phyloP scores from a whole-genome alignment of 2,888 invertebrate genomes.

The Phortica magna region DNA sequence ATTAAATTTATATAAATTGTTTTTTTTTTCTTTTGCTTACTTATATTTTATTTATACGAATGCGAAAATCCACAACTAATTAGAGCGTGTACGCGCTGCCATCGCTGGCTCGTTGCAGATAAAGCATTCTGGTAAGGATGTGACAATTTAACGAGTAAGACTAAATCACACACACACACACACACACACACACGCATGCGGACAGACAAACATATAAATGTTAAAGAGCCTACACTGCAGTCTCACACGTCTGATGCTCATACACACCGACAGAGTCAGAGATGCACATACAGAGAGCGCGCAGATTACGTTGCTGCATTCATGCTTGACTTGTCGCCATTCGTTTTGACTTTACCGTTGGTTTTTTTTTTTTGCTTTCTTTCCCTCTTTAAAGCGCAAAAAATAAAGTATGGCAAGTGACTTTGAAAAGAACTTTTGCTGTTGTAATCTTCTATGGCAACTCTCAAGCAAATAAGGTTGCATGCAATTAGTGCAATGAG shows the following conservation, averaged over 20 bases:
- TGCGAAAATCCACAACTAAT: slow-evolving; percentile 60
- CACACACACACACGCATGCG: not conserved
- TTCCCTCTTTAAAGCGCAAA: not conserved
- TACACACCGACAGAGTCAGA: not conserved
- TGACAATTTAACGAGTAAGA: slow-evolving; percentile 21
- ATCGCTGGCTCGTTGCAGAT: slow-evolving; percentile 17
- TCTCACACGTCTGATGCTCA: not conserved
- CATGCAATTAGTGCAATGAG: too few relatives aligned
- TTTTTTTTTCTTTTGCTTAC: not conserved
- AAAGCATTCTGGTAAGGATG: slow-evolving; percentile 16
- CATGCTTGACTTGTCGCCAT: slow-evolving; percentile 7
- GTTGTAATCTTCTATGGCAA: not conserved
- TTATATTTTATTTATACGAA: slow-evolving; percentile 11
- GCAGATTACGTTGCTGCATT: not conserved
- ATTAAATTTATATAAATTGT: slow-evolving; percentile 23
- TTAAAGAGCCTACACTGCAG: too few relatives aligned
- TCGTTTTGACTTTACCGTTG: not conserved
- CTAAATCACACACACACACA: not conserved
- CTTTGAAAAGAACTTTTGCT: slow-evolving; percentile 21
- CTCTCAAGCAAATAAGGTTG: not conserved
- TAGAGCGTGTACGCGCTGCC: slow-evolving; percentile 48
- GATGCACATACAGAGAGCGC: not conserved
- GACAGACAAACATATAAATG: not conserved
- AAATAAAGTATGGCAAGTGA: not conserved
- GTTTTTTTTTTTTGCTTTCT: not conserved